Conservation (phyloP, 2,888 invertebrate species). For the Holacanthella duospinosa region DNA sequence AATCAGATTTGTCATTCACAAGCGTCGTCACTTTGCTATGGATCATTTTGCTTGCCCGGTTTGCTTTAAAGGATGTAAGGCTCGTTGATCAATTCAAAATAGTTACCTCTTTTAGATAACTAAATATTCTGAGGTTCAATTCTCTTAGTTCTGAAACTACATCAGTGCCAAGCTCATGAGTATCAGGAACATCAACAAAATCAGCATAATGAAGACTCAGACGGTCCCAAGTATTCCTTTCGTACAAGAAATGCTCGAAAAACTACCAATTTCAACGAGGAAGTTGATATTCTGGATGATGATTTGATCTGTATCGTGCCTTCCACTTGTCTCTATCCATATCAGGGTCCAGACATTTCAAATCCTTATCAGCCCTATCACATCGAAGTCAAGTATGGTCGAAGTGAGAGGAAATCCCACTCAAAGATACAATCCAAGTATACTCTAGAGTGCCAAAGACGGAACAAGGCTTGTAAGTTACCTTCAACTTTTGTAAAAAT, state of each 20-base stretch:
- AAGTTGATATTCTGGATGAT: constrained; percentile 5
- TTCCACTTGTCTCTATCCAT: constrained; percentile 8
- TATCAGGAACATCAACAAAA: constrained; percentile 1
- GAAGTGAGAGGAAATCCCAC: neutral
- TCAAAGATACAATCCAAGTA: constrained; percentile 4
- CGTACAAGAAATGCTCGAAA: neutral
- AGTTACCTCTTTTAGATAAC: neutral
- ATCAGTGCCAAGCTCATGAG: constrained; percentile 2
- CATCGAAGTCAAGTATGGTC: constrained; percentile 9
- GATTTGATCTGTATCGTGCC: constrained; percentile 6
- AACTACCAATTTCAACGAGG: constrained; percentile 4
- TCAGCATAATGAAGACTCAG: neutral
- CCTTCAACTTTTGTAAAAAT: too few species aligned
- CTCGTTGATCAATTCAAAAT: neutral
- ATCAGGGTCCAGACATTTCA: constrained; percentile 12
- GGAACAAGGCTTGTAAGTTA: neutral
- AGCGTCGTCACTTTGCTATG: neutral
- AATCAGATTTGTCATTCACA: neutral
- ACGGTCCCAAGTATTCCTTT: neutral
- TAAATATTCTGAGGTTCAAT: neutral
- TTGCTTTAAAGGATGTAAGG: constrained; percentile 5
- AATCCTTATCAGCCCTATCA: constrained; percentile 16
- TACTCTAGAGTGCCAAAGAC: neutral
- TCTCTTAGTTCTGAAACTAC: neutral
- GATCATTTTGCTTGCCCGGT: constrained; percentile 5